Evolutionary conservation across 2,888 invertebrate species (phyloP).

Genomic region (Ashinkailepas kermadecensis): DNA sequence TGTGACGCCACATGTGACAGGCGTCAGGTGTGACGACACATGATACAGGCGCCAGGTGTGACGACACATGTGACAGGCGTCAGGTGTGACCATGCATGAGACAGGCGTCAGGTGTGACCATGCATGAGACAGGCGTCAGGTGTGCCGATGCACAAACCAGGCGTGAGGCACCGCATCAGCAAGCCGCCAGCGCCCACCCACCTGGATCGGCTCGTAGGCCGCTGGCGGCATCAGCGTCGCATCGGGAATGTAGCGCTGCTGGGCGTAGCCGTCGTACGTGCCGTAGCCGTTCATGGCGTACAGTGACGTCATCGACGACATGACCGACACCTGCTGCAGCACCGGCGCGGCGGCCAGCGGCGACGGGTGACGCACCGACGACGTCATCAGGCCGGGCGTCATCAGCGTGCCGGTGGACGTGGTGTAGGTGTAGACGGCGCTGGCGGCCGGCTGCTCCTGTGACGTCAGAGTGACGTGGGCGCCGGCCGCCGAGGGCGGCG

Average conservation of each 20-base stretch:
- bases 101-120: too few species aligned
- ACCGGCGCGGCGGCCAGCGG: background rate
- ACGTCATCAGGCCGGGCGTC: constrained; percentile 3
- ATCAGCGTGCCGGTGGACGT: background rate
- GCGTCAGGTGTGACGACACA: too few species aligned
- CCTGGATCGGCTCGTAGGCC: constrained; percentile 1
- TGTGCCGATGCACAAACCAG: too few species aligned
- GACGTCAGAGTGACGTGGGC: background rate
- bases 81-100: too few species aligned
- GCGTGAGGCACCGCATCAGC: too few species aligned
- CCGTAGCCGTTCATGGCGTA: constrained; percentile 5
- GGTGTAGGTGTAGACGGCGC: background rate
- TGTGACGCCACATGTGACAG: too few species aligned
- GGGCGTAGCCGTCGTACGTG: background rate
- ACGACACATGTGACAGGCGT: too few species aligned
- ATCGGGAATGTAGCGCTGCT: background rate
- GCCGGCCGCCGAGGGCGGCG: background rate
- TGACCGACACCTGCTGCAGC: constrained; percentile 4
- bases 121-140: too few species aligned
- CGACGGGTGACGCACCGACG: background rate
- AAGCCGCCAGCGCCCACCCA: background rate
- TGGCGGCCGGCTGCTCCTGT: background rate
- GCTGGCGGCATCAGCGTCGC: background rate
- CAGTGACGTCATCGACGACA: constrained; percentile 14
- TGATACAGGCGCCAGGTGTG: too few species aligned